phyloP scores from a whole-genome alignment of 2,888 invertebrate species.

The Scrobipalpa costella region DNA sequence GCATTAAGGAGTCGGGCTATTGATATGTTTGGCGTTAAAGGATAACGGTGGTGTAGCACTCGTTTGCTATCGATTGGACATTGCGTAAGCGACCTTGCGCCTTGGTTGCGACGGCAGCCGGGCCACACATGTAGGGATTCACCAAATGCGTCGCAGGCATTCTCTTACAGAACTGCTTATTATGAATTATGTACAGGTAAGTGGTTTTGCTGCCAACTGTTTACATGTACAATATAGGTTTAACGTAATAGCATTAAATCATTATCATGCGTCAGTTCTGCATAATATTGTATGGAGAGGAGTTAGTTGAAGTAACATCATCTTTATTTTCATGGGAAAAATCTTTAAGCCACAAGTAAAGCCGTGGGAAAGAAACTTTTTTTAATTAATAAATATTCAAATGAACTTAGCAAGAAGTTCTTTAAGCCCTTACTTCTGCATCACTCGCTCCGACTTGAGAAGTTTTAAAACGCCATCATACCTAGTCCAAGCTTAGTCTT shows the following conservation, averaged over 20 bases:
- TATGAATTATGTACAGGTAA: neutral
- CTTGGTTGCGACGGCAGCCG: constrained; percentile 44
- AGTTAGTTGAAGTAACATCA: too few species aligned
- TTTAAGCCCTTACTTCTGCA: neutral
- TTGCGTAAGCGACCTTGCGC: constrained; percentile 62
- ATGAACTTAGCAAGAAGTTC: neutral
- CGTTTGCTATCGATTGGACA: constrained; percentile 57
- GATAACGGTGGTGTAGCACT: constrained; percentile 60
- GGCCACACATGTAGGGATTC: constrained; percentile 68
- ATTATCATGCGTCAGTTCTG: too few species aligned
- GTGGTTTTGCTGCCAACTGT: too few species aligned
- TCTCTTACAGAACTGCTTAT: neutral
- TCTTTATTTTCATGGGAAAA: too few species aligned
- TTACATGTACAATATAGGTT: too few species aligned
- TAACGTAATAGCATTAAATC: too few species aligned
- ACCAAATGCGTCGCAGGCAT: constrained; percentile 37
- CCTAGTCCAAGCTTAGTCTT: neutral
- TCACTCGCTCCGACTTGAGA: neutral
- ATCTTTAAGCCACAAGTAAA: too few species aligned
- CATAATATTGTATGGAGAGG: too few species aligned
- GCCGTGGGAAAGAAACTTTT: too few species aligned
- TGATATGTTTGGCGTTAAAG: constrained; percentile 38
- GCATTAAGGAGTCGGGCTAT: too few species aligned
- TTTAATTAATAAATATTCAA: neutral
- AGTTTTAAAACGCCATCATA: constrained; percentile 1